Percentiles rank a stretch among this genome's conserved stretches.
Evolutionary conservation across 2,797 vertebrate species (phyloP).

Genomic region (Silurus lanzhouensis): DNA sequence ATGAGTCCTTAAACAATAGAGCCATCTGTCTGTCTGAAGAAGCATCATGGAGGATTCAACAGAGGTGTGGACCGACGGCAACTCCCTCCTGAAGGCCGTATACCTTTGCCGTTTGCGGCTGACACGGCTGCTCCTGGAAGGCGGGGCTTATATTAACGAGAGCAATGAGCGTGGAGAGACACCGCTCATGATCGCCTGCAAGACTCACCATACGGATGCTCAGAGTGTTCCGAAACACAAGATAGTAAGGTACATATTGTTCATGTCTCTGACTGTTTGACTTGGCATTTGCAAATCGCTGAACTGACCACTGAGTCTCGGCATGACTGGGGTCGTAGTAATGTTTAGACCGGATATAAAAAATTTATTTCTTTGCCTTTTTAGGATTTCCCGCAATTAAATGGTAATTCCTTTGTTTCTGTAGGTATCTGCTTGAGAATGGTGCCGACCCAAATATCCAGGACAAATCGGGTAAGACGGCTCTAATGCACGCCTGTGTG

Average conservation of each 20-base stretch:
- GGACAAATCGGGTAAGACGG: constrained; percentile 82
- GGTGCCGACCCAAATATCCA: constrained; percentile 84
- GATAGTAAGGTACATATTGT: constrained; percentile 76
- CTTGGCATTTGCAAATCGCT: not conserved
- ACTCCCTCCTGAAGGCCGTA: constrained; percentile 81
- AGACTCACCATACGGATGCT: constrained; percentile 74
- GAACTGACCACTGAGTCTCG: not conserved
- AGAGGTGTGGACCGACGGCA: constrained; percentile 76
- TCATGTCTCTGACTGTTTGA: not conserved
- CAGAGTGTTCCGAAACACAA: constrained; percentile 81
- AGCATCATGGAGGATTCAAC: constrained; percentile 62
- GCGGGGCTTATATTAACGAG: constrained; percentile 83
- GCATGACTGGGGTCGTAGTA: not conserved
- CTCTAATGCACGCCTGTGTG: constrained; percentile 82
- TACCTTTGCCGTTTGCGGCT: constrained; percentile 80
- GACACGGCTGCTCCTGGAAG: constrained; percentile 80
- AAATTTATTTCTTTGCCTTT: not conserved
- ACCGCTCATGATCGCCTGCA: constrained; percentile 82
- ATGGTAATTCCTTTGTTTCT: not conserved
- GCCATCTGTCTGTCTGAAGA: constrained; percentile 28
- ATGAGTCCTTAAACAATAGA: constrained; percentile 34
- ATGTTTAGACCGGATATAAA: too few relatives aligned
- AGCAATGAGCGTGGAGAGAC: constrained; percentile 83
- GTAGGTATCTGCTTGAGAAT: constrained; percentile 75
- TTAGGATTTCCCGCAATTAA: not conserved